Base-by-base conservation (phyloP, 2,888 invertebrate genomes). In the Mimas tiliae region DNA sequence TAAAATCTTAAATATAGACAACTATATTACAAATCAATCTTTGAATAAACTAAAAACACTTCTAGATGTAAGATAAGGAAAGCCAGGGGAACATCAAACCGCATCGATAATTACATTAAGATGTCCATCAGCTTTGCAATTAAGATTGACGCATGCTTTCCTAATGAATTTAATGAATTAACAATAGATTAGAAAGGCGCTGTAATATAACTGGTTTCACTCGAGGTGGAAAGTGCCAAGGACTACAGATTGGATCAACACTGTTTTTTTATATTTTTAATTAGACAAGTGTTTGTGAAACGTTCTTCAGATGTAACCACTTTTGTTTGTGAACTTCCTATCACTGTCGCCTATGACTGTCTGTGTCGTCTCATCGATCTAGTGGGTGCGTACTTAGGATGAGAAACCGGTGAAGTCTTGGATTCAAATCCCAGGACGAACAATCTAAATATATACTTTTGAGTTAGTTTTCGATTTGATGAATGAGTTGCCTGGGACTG, bases 161-260 rank as follows among this genome's bases (percentile, higher is more conserved):
- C 83, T 85, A 86, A 85, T 84, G 88, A 86, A 88, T 89, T 87
- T 85, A 86, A 85, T 84, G 88, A 86, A 88, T 88, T 87, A 85
- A 89, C 88, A 84, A 86, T 85, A 81, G 82, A 81, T 81, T 87
- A 86, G 89, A 89, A 88, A 89, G 87, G 79, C 71, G 78, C 70
- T 69, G 73, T 72, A 47, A 47, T 64, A 53, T 63, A 66, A 66
- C 63, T 65, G 58, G 70, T 72, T 72, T 70, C 72, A 62, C 72
- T 63, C 55, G 38, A 64, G 14, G 64, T 72, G 69, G 75, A 77
- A 76, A 77, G 74, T 71, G 68, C 64, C 65, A 74, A 77, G 75
- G 75, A 74, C 67, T 63, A 66, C 38, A 19, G 50, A 58, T 47
- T 65, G 47, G 58, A 38, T 58, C 58, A 58, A 16, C 45, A 12